Conservation (phyloP, 2,797 vertebrate species). For the Sciaenops ocellatus region DNA sequence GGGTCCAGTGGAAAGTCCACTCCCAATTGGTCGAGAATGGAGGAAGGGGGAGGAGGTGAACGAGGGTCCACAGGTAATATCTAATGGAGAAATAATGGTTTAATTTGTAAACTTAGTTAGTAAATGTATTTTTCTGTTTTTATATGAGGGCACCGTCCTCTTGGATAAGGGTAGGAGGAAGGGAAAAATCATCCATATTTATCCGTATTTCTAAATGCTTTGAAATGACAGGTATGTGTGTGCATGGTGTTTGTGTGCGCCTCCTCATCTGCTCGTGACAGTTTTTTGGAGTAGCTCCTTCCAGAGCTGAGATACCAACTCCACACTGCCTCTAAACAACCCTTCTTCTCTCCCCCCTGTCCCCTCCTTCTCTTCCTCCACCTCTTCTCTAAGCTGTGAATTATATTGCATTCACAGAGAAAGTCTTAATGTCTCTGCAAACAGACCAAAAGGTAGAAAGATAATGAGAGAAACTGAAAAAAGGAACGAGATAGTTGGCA, state of each 20-base stretch:
- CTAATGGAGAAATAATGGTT: neutral
- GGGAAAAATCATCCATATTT: slow-evolving; percentile 49
- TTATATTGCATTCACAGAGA: slow-evolving; percentile 46
- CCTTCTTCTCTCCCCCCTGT: slow-evolving; percentile 4
- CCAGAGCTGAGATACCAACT: slow-evolving; percentile 34
- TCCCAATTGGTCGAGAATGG: slow-evolving; percentile 93
- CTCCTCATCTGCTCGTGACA: slow-evolving; percentile 46
- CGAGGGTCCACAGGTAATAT: slow-evolving; percentile 74
- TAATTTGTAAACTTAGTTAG: neutral
- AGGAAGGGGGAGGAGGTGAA: slow-evolving; percentile 84
- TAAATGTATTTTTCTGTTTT: slow-evolving; percentile 7
- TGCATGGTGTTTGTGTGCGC: slow-evolving; percentile 4
- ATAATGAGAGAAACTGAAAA: slow-evolving; percentile 47
- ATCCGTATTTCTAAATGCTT: slow-evolving; percentile 39
- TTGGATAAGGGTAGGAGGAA: neutral
- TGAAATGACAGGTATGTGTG: slow-evolving; percentile 52
- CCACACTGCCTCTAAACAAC: slow-evolving; percentile 34
- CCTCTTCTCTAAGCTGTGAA: slow-evolving; percentile 42
- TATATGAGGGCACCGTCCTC: slow-evolving; percentile 22
- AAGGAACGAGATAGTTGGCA: slow-evolving; percentile 11
- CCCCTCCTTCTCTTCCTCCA: slow-evolving; percentile 15
- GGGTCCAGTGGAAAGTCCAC: slow-evolving; percentile 91
- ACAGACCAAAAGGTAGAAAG: slow-evolving; percentile 41
- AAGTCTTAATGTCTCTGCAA: slow-evolving; percentile 57
- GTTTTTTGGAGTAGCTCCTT: slow-evolving; percentile 37